Conservation (phyloP, 2,888 invertebrate species). For the Exephanes ischioxanthus region DNA sequence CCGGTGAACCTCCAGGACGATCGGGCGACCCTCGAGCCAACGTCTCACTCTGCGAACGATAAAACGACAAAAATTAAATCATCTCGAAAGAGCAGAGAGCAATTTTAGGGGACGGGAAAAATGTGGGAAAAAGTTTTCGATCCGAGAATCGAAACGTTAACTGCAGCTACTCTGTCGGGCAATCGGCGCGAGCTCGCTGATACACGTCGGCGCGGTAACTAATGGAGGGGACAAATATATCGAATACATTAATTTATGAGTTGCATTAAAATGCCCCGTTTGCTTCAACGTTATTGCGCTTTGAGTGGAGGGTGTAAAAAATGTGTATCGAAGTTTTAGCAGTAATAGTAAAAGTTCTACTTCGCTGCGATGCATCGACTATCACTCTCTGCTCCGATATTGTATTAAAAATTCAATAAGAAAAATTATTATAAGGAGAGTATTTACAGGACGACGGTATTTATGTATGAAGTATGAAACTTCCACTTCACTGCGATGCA, state of each 20-base stretch:
- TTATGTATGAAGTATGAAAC: not conserved
- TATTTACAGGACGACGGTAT: not conserved
- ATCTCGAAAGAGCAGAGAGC: slow-evolving; percentile 67
- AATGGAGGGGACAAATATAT: not conserved
- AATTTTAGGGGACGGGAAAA: slow-evolving; percentile 70
- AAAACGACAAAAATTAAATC: slow-evolving; percentile 80
- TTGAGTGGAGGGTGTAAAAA: not conserved
- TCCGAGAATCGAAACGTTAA: slow-evolving; percentile 40
- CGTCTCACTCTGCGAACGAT: not conserved
- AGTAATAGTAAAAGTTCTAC: too few species aligned
- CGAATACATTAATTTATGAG: slow-evolving; percentile 1
- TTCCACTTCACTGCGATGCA: not conserved
- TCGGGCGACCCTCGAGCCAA: slow-evolving; percentile 28
- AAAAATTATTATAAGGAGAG: not conserved
- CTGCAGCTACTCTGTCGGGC: slow-evolving; percentile 23
- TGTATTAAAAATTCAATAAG: too few species aligned
- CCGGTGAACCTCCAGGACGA: slow-evolving; percentile 6
- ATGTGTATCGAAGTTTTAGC: not conserved
- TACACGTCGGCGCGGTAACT: not conserved
- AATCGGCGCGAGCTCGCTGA: slow-evolving; percentile 14
- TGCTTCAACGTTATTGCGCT: not conserved
- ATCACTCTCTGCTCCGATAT: too few species aligned
- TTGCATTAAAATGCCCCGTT: not conserved
- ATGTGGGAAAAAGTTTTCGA: slow-evolving; percentile 76
- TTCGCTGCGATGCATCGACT: too few species aligned